Evolutionary conservation across 2,113 vertebrate genomes (phyloP), one percentile per base, ranked within the genome.

Genomic region (Egretta garzetta): DNA sequence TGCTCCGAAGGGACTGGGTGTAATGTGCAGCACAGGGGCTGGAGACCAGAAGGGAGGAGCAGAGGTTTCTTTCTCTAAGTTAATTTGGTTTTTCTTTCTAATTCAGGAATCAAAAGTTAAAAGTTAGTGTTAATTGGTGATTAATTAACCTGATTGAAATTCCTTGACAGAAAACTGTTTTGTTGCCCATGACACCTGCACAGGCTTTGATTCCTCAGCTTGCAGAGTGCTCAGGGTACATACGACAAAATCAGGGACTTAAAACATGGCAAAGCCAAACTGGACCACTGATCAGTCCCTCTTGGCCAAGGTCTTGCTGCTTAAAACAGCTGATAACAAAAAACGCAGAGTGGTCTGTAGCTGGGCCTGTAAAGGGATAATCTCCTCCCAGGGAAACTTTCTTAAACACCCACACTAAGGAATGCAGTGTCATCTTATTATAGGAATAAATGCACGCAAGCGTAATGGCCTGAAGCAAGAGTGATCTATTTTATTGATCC

Each of bases 401-500:
- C 77, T 77, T 32, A 50, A 88, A 70, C 41, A 74, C 59, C 63
- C 63, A 53, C 74, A 20, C 67, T 82, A 75, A 94, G 71, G 93
- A 95, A 80, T 92, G 93, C 52, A 4, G 82, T 88, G 95, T 94
- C 97, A 96, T 96, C 94, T 59, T 93, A 93, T 96, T 96, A 92
- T 30, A 58, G 81, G 80, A 94, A 96, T 96, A 97, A 97, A 92
- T 87, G 95, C 94, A 95, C 86, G 76, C 86, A 89, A 72, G 88
- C 64, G 80, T 96, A 97, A 97, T 91, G 96, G 91, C 96, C 95
- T 92, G 94, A 84, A 97, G 97, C 95, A 95, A 53, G 91, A 89
- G 83, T 96, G 96, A 95, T 96, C 94, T 97, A 85, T 95, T 92
- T 97, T 96, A 96, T 95, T 95, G 96, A 97, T 96, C 94, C 91